phyloP scores from a whole-genome alignment of 2,113 vertebrate species.

The Eurystomus gularis region DNA sequence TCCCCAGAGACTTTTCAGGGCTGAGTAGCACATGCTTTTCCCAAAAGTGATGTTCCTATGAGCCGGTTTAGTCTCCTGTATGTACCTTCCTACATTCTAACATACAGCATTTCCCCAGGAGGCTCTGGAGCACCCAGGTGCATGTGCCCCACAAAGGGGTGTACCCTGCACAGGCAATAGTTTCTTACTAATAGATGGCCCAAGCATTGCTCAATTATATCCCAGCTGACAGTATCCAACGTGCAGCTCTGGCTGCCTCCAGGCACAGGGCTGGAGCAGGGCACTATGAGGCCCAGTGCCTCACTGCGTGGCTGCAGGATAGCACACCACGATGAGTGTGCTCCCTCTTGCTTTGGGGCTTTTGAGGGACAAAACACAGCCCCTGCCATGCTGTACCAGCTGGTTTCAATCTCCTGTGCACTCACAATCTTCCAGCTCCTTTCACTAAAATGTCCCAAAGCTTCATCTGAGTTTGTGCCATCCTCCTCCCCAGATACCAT shows the following conservation, averaged over 20 bases:
- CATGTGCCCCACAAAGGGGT: too few relatives aligned
- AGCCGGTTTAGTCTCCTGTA: neutral
- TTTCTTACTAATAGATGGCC: fast-evolving
- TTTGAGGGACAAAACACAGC: neutral
- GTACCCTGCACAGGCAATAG: neutral
- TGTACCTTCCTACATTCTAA: neutral
- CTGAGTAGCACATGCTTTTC: neutral
- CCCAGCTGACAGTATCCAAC: neutral
- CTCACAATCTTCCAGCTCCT: neutral
- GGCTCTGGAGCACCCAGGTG: neutral
- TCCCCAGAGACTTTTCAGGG: neutral
- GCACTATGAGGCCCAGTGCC: neutral
- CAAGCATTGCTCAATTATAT: fast-evolving
- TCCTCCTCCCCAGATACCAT: neutral
- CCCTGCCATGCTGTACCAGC: too few relatives aligned
- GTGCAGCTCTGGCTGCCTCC: neutral
- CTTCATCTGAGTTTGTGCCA: neutral
- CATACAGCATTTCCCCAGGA: neutral
- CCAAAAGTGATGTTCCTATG: neutral
- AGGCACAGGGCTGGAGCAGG: neutral
- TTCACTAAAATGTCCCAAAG: neutral
- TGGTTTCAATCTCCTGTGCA: neutral
- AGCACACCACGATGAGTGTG: neutral
- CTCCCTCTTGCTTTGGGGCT: neutral
- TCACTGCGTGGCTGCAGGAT: fast-evolving